Evolutionary conservation across 2,113 vertebrate species (phyloP).

Genomic region (Aldabrachelys gigantea): DNA sequence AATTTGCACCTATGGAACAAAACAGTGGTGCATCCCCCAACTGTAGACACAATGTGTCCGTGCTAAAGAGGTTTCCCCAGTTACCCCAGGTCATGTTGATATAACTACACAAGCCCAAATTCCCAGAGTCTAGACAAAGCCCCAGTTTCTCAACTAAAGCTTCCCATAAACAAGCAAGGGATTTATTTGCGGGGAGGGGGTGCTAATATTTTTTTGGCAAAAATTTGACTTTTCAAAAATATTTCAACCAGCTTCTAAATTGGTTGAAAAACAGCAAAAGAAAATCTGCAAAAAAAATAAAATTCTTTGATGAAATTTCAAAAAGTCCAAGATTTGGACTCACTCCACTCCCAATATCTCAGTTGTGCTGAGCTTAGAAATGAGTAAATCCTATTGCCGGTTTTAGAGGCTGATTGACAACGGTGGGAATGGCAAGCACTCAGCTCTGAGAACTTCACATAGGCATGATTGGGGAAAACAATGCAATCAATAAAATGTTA

Average conservation of each 20-base stretch:
- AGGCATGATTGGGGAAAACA: neutral
- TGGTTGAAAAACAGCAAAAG: neutral
- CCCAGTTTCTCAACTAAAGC: neutral
- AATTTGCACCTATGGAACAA: too few relatives aligned
- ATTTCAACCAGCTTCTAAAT: neutral
- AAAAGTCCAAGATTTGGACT: neutral
- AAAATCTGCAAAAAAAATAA: neutral
- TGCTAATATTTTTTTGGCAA: neutral
- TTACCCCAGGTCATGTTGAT: too few relatives aligned
- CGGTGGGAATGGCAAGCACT: accelerated
- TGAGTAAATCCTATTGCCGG: neutral
- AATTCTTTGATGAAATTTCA: neutral
- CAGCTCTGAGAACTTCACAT: accelerated
- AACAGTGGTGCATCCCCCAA: too few relatives aligned
- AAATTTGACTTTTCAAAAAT: neutral
- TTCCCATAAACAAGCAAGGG: neutral
- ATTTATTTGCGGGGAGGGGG: neutral
- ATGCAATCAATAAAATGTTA: neutral
- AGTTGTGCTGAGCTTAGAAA: neutral
- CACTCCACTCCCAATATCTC: neutral
- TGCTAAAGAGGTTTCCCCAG: too few relatives aligned
- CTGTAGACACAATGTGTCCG: too few relatives aligned
- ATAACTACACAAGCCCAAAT: too few relatives aligned
- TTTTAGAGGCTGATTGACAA: accelerated
- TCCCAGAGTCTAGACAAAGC: neutral